phyloP scores from a whole-genome alignment of 1,140 invertebrate genomes.

The Neodiprion virginianus region DNA sequence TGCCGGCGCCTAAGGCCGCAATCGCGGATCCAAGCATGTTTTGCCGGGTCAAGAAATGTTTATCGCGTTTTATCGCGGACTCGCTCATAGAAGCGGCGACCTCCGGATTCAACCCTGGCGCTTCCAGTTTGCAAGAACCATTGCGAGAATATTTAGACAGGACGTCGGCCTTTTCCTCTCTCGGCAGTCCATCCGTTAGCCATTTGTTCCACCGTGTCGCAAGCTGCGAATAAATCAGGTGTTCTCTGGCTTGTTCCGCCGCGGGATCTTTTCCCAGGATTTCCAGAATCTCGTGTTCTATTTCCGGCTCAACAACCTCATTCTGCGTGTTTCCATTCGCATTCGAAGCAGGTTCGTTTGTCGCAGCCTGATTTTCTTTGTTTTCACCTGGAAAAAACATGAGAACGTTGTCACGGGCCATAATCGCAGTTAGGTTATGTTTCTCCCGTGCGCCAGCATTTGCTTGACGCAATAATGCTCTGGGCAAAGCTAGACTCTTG shows the following conservation, averaged over 20 bases:
- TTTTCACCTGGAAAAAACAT: too few relatives aligned
- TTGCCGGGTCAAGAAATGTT: slow-evolving; percentile 28
- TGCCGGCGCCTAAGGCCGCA: slow-evolving; percentile 20
- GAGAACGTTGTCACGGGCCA: too few relatives aligned
- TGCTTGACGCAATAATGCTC: too few relatives aligned
- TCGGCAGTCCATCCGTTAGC: background rate
- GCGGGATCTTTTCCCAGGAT: background rate
- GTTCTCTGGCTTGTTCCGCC: background rate
- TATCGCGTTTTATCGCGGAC: slow-evolving; percentile 26
- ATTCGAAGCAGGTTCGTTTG: too few relatives aligned
- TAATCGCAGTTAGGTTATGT: too few relatives aligned
- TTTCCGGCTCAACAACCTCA: too few relatives aligned
- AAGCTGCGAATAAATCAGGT: background rate
- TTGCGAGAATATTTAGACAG: background rate
- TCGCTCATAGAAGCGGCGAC: slow-evolving; percentile 16
- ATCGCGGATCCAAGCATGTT: slow-evolving; percentile 33
- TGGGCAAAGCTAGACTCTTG: too few relatives aligned
- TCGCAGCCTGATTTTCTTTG: too few relatives aligned
- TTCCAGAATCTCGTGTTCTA: background rate
- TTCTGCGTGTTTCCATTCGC: too few relatives aligned
- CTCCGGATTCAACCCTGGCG: slow-evolving; percentile 15
- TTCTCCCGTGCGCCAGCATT: too few relatives aligned
- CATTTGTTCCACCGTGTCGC: background rate
- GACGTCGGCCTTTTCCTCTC: background rate
- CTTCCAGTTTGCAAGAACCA: background rate